Evolutionary conservation across 2,113 vertebrate genomes (phyloP).

Genomic region (Colossoma macropomum): DNA sequence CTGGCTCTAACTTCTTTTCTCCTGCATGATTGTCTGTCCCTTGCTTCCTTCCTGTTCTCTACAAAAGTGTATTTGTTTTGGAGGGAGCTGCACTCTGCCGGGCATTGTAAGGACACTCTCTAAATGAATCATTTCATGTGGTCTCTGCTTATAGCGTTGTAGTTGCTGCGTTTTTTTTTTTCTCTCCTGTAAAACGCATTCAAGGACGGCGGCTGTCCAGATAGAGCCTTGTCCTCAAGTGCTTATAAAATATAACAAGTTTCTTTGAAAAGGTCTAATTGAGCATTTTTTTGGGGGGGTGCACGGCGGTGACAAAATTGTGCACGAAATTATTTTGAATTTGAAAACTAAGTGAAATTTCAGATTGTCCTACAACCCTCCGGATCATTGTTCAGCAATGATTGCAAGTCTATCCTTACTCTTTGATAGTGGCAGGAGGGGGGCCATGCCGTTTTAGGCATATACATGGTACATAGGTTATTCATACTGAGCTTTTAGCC

Average conservation of each 20-base stretch:
- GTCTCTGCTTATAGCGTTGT: background rate
- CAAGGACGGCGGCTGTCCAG: background rate
- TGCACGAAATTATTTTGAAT: too few relatives aligned
- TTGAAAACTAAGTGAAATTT: too few relatives aligned
- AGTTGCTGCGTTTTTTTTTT: background rate
- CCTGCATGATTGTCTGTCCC: slow-evolving; percentile 49
- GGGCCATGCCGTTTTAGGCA: background rate
- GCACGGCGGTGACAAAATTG: too few relatives aligned
- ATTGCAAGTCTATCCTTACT: background rate
- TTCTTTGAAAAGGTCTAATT: background rate
- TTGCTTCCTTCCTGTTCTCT: slow-evolving; percentile 55
- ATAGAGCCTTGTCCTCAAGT: background rate
- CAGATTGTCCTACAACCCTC: background rate
- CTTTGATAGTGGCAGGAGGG: background rate
- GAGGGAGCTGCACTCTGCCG: slow-evolving; percentile 59
- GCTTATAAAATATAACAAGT: background rate
- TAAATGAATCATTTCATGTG: background rate
- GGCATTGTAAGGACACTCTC: slow-evolving; percentile 60
- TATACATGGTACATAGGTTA: background rate
- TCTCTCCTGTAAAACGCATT: background rate
- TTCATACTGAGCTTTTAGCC: background rate
- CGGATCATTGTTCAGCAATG: background rate
- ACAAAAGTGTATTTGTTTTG: slow-evolving; percentile 53
- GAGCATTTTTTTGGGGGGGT: too few relatives aligned
- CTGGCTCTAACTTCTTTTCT: slow-evolving; percentile 47